A percentile compares a stretch with the other conserved stretches of the same genome.
These are phyloP conservation scores for Cetoscarus ocellatus DNA, from an alignment of 2,797 vertebrate species.

Conservation along the genomic window DNA sequence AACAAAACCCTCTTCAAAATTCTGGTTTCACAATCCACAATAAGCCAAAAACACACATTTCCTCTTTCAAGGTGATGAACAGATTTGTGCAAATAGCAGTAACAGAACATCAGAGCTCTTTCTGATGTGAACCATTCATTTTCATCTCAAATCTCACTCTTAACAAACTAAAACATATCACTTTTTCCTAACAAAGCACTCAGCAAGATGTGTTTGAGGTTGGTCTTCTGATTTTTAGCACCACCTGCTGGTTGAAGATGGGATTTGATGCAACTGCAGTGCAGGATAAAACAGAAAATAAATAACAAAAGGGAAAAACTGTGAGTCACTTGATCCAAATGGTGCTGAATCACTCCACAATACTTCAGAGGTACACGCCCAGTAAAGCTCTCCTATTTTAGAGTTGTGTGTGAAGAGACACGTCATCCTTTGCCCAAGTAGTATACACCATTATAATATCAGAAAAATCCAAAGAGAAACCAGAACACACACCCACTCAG, in stretches of 20 bases:
- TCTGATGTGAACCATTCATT: conserved; percentile 44
- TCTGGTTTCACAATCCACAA: conserved; percentile 56
- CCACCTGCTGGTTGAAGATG: conserved; percentile 74
- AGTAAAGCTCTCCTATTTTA: conserved; percentile 45
- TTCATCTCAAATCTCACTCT: conserved; percentile 27
- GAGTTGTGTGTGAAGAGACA: conserved; percentile 28
- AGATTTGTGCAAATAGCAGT: conserved; percentile 76
- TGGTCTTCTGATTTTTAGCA: conserved; percentile 70
- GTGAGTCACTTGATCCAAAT: conserved; percentile 42
- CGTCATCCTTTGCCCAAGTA: conserved; percentile 75
- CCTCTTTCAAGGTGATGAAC: conserved; percentile 34
- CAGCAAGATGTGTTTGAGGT: conserved; percentile 21
- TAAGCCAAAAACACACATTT: conserved; percentile 11
- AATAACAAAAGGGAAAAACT: conserved; percentile 55
- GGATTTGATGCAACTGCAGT: conserved; percentile 33
- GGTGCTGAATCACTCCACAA: conserved; percentile 45
- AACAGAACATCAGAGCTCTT: conserved; percentile 58
- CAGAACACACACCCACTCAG: conserved; percentile 9
- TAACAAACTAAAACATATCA: conserved; percentile 13
- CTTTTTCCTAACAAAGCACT: conserved; percentile 10
- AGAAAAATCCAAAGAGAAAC: conserved; percentile 79
- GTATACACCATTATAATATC: conserved; percentile 83
- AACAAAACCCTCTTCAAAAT: conserved; percentile 37
- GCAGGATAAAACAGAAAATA: conserved; percentile 50
- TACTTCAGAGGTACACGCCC: conserved; percentile 52